These are phyloP conservation scores for Oscheius sp. DNA, from an alignment of 2,888 invertebrate genomes.

Conservation along the genomic window DNA sequence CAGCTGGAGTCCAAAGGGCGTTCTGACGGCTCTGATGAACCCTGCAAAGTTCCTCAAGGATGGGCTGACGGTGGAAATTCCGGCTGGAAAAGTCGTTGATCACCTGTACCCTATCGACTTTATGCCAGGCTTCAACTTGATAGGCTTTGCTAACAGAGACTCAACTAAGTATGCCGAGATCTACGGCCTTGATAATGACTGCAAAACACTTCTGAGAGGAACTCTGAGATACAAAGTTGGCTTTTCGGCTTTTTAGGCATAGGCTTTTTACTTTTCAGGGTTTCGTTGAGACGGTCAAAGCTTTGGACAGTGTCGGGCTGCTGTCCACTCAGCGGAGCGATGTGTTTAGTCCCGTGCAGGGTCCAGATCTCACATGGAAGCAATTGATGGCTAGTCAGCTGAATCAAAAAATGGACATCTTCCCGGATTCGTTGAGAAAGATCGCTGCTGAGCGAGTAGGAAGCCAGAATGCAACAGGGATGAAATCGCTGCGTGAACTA, in stretches of 20 bases:
- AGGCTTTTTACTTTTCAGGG: conserved; percentile 73
- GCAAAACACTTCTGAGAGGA: conserved; percentile 88
- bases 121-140: conserved; percentile 87
- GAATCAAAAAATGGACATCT: conserved; percentile 85
- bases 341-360: conserved; percentile 85
- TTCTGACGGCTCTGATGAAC: conserved; percentile 86
- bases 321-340: conserved; percentile 87
- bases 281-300: conserved; percentile 86
- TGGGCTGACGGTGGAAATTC: conserved; percentile 87
- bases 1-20: conserved; percentile 95
- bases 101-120: conserved; percentile 83
- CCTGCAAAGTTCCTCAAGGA: conserved; percentile 86
- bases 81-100: conserved; percentile 87
- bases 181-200: conserved; percentile 82
- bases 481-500: conserved; percentile 72
- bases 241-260: neutral
- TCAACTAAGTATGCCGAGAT: conserved; percentile 86
- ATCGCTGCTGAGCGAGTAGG: conserved; percentile 84
- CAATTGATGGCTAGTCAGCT: conserved; percentile 85
- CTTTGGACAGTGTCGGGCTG: conserved; percentile 86
- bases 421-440: conserved; percentile 89
- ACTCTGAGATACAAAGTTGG: conserved; percentile 84
- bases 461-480: conserved; percentile 63
- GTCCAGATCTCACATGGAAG: conserved; percentile 95
- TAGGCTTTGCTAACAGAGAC: conserved; percentile 96